A percentile compares a stretch with the other conserved stretches of the same genome.
Evolutionary conservation across 1,140 invertebrate genomes (phyloP).

Genomic region (Drosophila yakuba): DNA sequence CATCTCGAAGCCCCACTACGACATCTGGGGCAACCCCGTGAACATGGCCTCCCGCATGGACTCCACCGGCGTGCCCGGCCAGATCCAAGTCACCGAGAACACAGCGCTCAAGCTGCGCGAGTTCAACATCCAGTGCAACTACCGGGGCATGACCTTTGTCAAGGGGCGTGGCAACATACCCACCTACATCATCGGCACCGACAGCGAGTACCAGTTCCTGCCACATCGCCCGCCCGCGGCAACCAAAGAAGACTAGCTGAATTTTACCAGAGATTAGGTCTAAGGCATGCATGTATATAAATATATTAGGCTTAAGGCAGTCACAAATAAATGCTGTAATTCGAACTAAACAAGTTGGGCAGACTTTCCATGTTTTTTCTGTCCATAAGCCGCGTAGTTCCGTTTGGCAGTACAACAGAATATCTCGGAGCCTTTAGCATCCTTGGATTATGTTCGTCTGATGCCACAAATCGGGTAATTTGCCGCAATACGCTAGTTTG

Average conservation of each 20-base stretch:
- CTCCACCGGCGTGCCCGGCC: conserved; percentile 91
- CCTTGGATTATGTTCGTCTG: too few relatives aligned
- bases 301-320: not conserved
- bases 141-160: conserved; percentile 89
- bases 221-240: conserved; percentile 38
- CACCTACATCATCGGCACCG: conserved; percentile 90
- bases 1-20: conserved; percentile 91
- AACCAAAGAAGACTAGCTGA: conserved; percentile 29
- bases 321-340: too few relatives aligned
- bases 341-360: too few relatives aligned
- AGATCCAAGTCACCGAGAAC: conserved; percentile 92
- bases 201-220: conserved; percentile 86
- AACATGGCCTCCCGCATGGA: conserved; percentile 98
- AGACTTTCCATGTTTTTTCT: too few relatives aligned
- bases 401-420: too few relatives aligned
- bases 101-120: conserved; percentile 89
- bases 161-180: conserved; percentile 91
- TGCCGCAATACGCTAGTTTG: too few relatives aligned
- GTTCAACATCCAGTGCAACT: conserved; percentile 89
- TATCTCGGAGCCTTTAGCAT: too few relatives aligned
- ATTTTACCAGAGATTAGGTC: conserved; percentile 36
- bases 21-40: conserved; percentile 97
- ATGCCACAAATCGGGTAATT: too few relatives aligned
- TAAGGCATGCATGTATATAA: conserved; percentile 22
- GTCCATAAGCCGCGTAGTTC: too few relatives aligned